Conservation (phyloP, 2,113 vertebrate genomes). For the Aramus guarauna region DNA sequence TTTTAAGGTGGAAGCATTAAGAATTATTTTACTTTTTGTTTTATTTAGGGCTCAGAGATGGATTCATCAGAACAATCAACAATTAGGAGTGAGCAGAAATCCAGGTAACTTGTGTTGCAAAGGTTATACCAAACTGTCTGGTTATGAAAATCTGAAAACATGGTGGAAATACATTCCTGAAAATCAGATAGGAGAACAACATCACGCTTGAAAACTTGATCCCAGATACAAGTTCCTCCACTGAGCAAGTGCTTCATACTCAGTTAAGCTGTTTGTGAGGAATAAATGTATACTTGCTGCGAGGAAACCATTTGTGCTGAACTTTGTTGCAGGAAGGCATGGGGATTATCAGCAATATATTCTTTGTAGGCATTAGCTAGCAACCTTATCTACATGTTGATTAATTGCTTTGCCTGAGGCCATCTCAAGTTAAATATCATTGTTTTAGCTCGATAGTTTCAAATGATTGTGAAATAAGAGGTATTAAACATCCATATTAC, state of each 20-base stretch:
- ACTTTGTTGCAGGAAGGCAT: neutral
- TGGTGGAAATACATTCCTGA: neutral
- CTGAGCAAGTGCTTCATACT: neutral
- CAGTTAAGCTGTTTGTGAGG: neutral
- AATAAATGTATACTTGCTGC: neutral
- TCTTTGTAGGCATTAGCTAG: neutral
- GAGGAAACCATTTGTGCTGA: neutral
- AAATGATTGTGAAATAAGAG: neutral
- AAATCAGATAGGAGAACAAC: neutral
- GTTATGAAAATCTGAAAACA: neutral
- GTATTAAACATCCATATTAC: neutral
- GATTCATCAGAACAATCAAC: conserved; percentile 53
- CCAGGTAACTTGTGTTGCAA: conserved; percentile 42
- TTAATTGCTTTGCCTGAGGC: neutral
- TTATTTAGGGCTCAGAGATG: conserved; percentile 53
- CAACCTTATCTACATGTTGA: neutral
- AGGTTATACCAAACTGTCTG: neutral
- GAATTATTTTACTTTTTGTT: neutral
- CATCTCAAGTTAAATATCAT: neutral
- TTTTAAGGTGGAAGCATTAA: neutral
- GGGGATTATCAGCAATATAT: neutral
- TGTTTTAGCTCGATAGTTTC: neutral
- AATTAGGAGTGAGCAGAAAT: conserved; percentile 67
- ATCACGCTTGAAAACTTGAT: neutral
- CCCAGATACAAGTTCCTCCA: neutral